phyloP scores from a whole-genome alignment of 2,888 invertebrate species.

The Pemphredon lugubris region DNA sequence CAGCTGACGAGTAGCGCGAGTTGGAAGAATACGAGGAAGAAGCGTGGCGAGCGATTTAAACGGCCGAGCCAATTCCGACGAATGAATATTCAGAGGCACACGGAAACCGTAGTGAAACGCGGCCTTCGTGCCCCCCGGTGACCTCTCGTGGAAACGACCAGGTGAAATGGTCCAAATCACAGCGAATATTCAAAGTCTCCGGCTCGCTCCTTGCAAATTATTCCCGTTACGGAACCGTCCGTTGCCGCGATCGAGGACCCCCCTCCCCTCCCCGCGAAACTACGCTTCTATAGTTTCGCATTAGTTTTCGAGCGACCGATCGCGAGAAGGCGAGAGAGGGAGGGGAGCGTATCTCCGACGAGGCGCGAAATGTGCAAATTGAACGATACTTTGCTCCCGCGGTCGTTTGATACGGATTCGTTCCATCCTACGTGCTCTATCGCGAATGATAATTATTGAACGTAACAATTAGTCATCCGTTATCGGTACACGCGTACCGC shows the following conservation, averaged over 20 bases:
- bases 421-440: no score
- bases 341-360: no score
- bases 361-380: no score
- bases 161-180: conserved; percentile 73
- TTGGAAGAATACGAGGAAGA: conserved; percentile 5
- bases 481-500: conserved; percentile 3
- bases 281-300: no score
- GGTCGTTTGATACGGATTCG: no score
- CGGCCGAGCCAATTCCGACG: conserved; percentile 58
- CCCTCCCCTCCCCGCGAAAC: no score
- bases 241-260: conserved; percentile 38
- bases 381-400: no score
- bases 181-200: conserved; percentile 66
- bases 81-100: conserved; percentile 70
- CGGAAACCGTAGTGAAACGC: conserved; percentile 50
- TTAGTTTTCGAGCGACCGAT: no score
- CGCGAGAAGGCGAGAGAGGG: no score
- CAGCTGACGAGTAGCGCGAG: neutral
- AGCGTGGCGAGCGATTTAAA: conserved; percentile 64
- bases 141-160: conserved; percentile 70
- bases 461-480: conserved; percentile 9
- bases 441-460: neutral
- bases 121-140: conserved; percentile 61
- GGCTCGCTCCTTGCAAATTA: conserved; percentile 53
- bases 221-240: conserved; percentile 51